Evolutionary conservation across 2,797 vertebrate species (phyloP), one percentile per base, ranked within the genome.

Genomic region (Lagocephalus sceleratus): DNA sequence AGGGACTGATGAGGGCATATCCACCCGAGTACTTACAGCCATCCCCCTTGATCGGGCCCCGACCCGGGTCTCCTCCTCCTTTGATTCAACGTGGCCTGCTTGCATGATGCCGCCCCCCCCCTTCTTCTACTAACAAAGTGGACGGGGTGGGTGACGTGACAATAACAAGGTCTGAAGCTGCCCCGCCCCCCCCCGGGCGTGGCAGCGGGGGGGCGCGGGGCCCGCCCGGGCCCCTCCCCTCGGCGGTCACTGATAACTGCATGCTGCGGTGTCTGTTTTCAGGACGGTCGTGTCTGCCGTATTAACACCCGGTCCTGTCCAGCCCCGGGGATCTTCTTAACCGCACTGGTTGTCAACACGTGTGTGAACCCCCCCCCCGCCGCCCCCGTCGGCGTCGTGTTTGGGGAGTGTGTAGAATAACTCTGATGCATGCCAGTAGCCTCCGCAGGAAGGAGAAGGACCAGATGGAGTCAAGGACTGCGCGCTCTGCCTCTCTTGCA

Each of bases 81-180:
- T 6, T 62, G 61, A 65, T 70, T 39, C 15, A 49, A 54, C 40
- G 54, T 73, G 52, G 66, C 75, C 55, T 71, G 47, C 55, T 49
- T 80, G 85, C 87, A 87, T 86, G 87, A 46, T 47, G 6, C 42
- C 64, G 67, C 66, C 58, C 79, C 48, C 58, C 1, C 65, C 49
- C 73, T n/a, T n/a, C 60, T 10, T 69, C 49, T 70, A 86, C 82
- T 86, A 86, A 87, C 79, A 68, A 26, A 14, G 64, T 69, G 51
- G 51, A 56, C 60, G 53, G 83, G 71, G 75, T 44, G 69, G 75
- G 53, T 67, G 59, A 41, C 47, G 26, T 51, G 32, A 52, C 39
- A 32, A 3, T 23, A 20, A n/a, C 25, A 4, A 32, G 38, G 35
- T 41, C 6, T 25, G 14, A 16, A 1, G 11, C 42, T 63, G 11